Base-by-base conservation (phyloP, 1,140 invertebrate species). In the Tigriopus japonicus region DNA sequence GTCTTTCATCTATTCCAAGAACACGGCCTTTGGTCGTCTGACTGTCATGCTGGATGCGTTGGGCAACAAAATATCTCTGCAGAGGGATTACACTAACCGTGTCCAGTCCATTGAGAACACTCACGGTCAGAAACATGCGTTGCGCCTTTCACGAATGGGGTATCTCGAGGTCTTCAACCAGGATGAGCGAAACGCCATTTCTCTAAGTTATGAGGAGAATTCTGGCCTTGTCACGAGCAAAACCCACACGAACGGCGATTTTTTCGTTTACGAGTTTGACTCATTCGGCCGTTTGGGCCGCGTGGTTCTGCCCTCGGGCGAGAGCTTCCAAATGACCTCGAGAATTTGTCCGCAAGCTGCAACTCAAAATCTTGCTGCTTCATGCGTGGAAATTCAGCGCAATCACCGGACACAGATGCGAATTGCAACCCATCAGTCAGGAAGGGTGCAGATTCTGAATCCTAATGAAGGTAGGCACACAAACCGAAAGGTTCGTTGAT, bases 1-100 rank as follows among this genome's bases (percentile, higher is more conserved):
- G 70, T 87, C 87, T 24, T 97, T 96, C 74, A 76, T 92, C 1
- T 97, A 98, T 72, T 93, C 85, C 17, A 94, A 95, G 69, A 96
- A 96, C 67, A 94, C 90, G 1, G 91, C 87, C 68, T 92, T 93
- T 67, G 92, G 92, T 0, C 90, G 91, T 70, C 73, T 98, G 19
- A 88, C 84, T 1, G 89, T 86, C 3, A 87, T 96, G 0, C 89
- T 85, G 0, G 91, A 95, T 71, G 85, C 84, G 53, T 87, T 87
- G 14, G 87, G 87, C n/a, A 95, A 95, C 69, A 90, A 95, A 73
- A 86, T 92, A 64, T 80, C 87, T 68, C 85, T 96, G 69, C 73
- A 89, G 13, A 77, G 91, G 56, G 89, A 95, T 71, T 91, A 91
- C 67, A 87, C 63, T 24, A 70, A 71, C 17, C 68, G 70, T 62